A percentile compares a stretch with the other conserved stretches of the same genome.
Conservation (phyloP, 2,113 vertebrate species). For the Romanogobio albipinnatus region DNA sequence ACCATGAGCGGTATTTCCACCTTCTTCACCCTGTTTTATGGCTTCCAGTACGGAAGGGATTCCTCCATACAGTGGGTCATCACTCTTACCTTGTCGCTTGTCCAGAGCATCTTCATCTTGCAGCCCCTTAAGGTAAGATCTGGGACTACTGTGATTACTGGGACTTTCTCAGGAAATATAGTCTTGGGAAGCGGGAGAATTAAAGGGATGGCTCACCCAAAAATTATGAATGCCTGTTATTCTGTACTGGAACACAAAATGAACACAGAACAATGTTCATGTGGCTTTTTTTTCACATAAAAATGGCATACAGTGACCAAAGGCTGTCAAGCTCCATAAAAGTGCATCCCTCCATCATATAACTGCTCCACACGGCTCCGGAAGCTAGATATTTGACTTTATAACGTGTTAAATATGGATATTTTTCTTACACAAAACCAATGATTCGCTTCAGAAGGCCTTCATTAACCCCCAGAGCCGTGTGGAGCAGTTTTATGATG, state of each 20-base stretch:
- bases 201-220: neutral
- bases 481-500: too few relatives aligned
- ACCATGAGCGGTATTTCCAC: slow-evolving; percentile 79
- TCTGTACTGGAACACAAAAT: neutral
- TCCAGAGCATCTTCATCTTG: slow-evolving; percentile 84
- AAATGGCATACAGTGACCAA: too few relatives aligned
- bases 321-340: too few relatives aligned
- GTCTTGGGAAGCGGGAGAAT: neutral
- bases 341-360: too few relatives aligned
- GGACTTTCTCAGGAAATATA: neutral
- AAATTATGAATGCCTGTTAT: neutral
- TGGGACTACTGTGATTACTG: neutral
- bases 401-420: too few relatives aligned
- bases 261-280: neutral
- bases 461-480: too few relatives aligned
- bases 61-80: slow-evolving; percentile 81
- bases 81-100: slow-evolving; percentile 79
- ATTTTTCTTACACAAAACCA: too few relatives aligned
- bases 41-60: slow-evolving; percentile 77
- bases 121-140: slow-evolving; percentile 80
- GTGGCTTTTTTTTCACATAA: too few relatives aligned
- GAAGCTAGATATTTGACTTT: too few relatives aligned
- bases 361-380: too few relatives aligned
- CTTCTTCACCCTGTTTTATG: slow-evolving; percentile 82
- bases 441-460: too few relatives aligned